Base-by-base conservation (phyloP, 2,888 invertebrate genomes). In the Lamproptera curius region DNA sequence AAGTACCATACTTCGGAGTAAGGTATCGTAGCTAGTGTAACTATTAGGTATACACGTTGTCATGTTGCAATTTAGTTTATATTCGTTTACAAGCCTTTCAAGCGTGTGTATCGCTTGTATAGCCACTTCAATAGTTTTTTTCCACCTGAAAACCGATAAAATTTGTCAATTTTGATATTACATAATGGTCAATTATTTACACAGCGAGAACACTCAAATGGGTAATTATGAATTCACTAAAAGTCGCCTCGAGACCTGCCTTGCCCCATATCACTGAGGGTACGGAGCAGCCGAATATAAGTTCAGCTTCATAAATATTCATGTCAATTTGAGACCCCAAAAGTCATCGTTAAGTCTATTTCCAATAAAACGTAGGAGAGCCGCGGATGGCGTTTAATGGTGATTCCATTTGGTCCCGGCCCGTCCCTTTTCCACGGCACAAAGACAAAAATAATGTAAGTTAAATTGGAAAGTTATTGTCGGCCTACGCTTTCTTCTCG, bases 331-430 rank as follows among this genome's bases (percentile, higher is more conserved):
- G 68, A 72, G 73, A 68, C 75, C 70, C 71, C 65, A 73, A 79
- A 82, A 83, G 80, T 78, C 81, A 77, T 70, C 69, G 70, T 73
- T 82, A 84, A 85, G 85, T 76, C 77, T 71, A 73, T 84, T 83
- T 76, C 75, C 81, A 75, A 82, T 83, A 83, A 79, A 75, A 73
- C 66, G 67, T 54, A 62, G 63, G 63, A 66, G 71, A 63, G 64
- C 63, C 64, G 61, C 56, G 59, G 59, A 52, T 65, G 63, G 67
- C 67, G 67, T 72, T 69, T 76, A 74, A 76, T 73, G 71, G 69
- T 63, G 67, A 70, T 67, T 71, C 65, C 66, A 77, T 76, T 75
- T 76, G 61, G 52, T 56, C 59, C 65, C 62, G 65, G 65, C 66
- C 68, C 59, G 20, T 52, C 53, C 43, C 51, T 51, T 47, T 37